Base-by-base conservation (phyloP, 2,113 vertebrate genomes). In the Bucco capensis region DNA sequence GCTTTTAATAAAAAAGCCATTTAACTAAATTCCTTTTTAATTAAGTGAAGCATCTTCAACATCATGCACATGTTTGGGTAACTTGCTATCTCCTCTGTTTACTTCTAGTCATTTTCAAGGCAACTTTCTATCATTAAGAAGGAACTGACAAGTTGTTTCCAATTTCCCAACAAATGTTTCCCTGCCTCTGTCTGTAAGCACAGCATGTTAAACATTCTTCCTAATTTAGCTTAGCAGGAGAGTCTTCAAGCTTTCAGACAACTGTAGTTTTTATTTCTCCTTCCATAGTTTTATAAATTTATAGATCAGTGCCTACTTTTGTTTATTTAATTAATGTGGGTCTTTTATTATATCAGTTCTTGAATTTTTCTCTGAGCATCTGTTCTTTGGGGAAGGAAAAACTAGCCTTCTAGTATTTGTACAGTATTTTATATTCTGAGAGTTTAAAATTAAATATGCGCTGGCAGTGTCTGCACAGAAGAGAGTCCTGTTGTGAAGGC, bases 381-480 rank as follows among this genome's bases (percentile, higher is more conserved):
- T 88, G 94, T 88, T 93, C 56, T 81, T 51, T 40, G 19, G 35
- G 47, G 51, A 93, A 93, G 69, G 64, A 74, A 38, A 92, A 86
- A 92, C 90, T 93, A 90, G 69, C 30, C 64, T 14, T 86, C 21
- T 75, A 81, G n/a, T 95, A 94, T 92, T 95, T 93, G 51, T 83
- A 81, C 69, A 94, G 92, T 94, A 90, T 92, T 94, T 95, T 18
- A 47, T 90, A 30, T 88, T 93, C 42, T 38, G 44, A 14, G 11
- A 8, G 62, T 92, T 93, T 65, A 83, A 90, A 96, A 88, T 91
- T 76, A 94, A 89, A 47, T 58, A 83, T 30, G 44, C 66, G 27
- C 38, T 92, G 64, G 71, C 79, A 86, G 19, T 74, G 67, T 10
- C 66, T 0, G 9, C 27, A 30, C 12, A 1, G 42, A 28, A 61